phyloP scores from a whole-genome alignment of 2,113 vertebrate species.

The Menidia beryllina region DNA sequence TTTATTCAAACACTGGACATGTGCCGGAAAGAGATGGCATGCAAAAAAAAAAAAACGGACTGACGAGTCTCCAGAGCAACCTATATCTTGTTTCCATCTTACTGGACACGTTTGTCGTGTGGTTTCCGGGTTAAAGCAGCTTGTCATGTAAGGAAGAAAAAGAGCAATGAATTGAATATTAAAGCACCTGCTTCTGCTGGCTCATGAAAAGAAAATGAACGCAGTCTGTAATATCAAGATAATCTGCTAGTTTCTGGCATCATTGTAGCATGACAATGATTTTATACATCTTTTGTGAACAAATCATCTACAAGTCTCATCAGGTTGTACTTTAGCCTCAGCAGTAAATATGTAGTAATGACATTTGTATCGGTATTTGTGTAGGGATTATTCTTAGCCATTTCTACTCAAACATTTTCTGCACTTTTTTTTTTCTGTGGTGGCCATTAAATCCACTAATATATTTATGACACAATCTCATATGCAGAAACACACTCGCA shows the following conservation, averaged over 20 bases:
- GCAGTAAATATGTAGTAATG: neutral
- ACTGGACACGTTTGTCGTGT: neutral
- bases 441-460: slow-evolving; percentile 20
- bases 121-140: neutral
- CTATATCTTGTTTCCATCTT: neutral
- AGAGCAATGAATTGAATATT: neutral
- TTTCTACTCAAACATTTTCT: neutral
- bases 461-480: slow-evolving; percentile 6
- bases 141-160: neutral
- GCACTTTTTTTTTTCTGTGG: slow-evolving; percentile 12
- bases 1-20: slow-evolving; percentile 45
- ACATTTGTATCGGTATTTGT: neutral
- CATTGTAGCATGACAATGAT: slow-evolving; percentile 20
- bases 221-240: slow-evolving; percentile 11
- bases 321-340: neutral
- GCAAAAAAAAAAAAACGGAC: too few relatives aligned
- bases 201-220: slow-evolving; percentile 23
- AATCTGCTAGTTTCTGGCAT: slow-evolving; percentile 21
- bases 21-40: slow-evolving; percentile 9
- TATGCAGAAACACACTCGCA: slow-evolving; percentile 19
- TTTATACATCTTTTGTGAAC: slow-evolving; percentile 23
- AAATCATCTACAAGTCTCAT: neutral
- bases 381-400: slow-evolving; percentile 6
- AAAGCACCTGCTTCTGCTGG: slow-evolving; percentile 1
- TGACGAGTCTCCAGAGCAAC: too few relatives aligned